Evolutionary conservation across 2,888 invertebrate species (phyloP), one percentile per base, ranked within the genome.

Genomic region (Caradrina clavipalpis): DNA sequence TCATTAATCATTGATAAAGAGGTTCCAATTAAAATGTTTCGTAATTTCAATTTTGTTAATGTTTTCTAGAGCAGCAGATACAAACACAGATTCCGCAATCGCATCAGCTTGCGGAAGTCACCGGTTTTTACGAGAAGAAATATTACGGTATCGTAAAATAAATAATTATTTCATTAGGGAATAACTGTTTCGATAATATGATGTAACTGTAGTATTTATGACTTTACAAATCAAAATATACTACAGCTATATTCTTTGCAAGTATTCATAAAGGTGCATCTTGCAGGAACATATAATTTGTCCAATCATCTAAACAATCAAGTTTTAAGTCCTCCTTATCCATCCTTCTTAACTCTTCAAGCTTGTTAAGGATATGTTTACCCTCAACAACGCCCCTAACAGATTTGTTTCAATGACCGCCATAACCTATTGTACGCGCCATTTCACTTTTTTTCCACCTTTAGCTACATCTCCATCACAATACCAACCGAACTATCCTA

Each of bases 371-470:
- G 82, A 87, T 78, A 50, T 88, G 89, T 89, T 90, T 88, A 90
- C 92, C 88, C 89, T 89, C 82, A 58, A 82, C 70, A 76, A 87
- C 86, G 87, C 88, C 89, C 89, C 86, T 79, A 91, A 90, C 88
- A 90, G 90, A 93, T 93, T 92, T 92, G 90, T 92, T 91, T 91
- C 91, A 91, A 92, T 88, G 87, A 86, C 87, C 86, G 77, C 86
- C 86, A 86, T 87, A 84, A 85, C 82, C 90, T 89, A 93, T 92
- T 92, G 91, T 91, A 91, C 88, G 91, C 91, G 87, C 90, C 91
- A 93, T 94, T 94, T 91, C 88, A 88, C 89, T 87, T 91, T 90
- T 90, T 84, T 89, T 83, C 85, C 78, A 86, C 76, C 82, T 83
- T 73, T 69, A 55, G 59, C 26, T 42, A 50, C 31, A 0, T 10